Base-by-base conservation (phyloP, 2,888 invertebrate species). In the Clistopyga incitator region DNA sequence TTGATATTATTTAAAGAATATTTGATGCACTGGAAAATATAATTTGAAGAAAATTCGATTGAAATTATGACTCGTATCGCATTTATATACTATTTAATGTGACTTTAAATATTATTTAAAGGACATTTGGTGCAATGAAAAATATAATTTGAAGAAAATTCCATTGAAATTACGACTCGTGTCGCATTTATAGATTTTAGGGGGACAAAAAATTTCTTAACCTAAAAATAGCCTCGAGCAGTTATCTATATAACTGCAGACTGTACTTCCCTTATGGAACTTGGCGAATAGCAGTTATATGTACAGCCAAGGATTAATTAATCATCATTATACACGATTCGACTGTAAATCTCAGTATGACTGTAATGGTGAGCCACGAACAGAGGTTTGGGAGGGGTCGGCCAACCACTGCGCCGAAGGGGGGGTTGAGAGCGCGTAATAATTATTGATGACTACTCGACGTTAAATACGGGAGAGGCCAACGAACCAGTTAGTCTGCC, bases 371-470 rank as follows among this genome's bases (percentile, higher is more conserved):
- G 61, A 71, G 50, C 38, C 76, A 42, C 47, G 47, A 47, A 25
- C 18, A 54, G 59, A 25, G 13, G 47, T n/a, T 65, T 42, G 56
- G n/a, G 61, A 68, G 34, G 34, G 71, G 6, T 50, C 64, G 45
- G 25, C 25, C 45, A 45, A 18, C 72, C 61, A 29, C 29, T 56
- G 75, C 59, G 64, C 18, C 42, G 29, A 64, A 38, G 25, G 61
- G 47, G 61, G 47, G 6, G 52, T 65, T 29, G 61, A 54, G 74
- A 29, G 52, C 70, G 56, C 75, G 75, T 80, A 84, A 84, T 81
- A 74, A 81, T 80, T 80, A 81, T 80, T 78, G 74, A 84, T 84
- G 65, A 42, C 74, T 65, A 77, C 68, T 74, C 68, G 15, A 20
- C 64, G 64, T 54, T 70, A 70, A 65, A 25, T 23, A 20, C 50